A percentile compares a stretch with the other conserved stretches of the same genome.
These are phyloP conservation scores for Hylaeus anthracinus DNA, from an alignment of 1,140 invertebrate species.

Conservation along the genomic window DNA sequence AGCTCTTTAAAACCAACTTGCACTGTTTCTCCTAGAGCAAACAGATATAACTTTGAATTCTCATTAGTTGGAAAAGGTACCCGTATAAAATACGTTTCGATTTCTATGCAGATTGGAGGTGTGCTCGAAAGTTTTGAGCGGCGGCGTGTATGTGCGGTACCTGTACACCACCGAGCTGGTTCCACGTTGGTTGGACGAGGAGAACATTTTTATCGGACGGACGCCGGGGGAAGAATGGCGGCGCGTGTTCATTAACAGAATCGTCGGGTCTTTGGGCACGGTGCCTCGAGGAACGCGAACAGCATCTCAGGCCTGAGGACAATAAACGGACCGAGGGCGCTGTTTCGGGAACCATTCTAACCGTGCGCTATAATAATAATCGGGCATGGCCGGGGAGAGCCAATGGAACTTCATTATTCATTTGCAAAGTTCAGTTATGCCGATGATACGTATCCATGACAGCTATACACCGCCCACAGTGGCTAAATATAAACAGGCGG, in stretches of 20 bases:
- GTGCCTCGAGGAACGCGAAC: slow-evolving; percentile 16
- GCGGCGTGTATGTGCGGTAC: no score
- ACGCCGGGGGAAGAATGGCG: slow-evolving; percentile 14
- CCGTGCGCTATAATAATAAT: slow-evolving; percentile 35
- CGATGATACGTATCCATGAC: slow-evolving; percentile 81
- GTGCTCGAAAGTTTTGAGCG: no score
- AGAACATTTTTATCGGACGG: slow-evolving; percentile 4
- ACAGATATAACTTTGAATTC: no score
- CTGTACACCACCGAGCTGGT: neutral
- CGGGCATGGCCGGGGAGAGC: slow-evolving; percentile 31
- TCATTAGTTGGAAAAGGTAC: no score
- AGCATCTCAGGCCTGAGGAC: slow-evolving; percentile 16
- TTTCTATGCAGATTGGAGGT: no score
- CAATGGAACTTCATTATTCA: slow-evolving; percentile 80
- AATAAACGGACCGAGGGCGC: slow-evolving; percentile 28
- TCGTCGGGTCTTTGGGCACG: neutral
- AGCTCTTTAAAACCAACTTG: no score
- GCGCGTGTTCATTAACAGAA: slow-evolving; percentile 38
- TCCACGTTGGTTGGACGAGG: neutral
- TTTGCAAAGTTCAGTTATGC: slow-evolving; percentile 79
- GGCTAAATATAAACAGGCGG: slow-evolving; percentile 81
- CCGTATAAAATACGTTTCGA: no score
- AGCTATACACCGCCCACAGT: slow-evolving; percentile 80
- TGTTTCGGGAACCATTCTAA: slow-evolving; percentile 29
- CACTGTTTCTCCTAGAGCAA: no score